Evolutionary conservation across 35 echinoderm and acorn worm species (phyloP).

Genomic region (Eucidaris tribuloides): DNA sequence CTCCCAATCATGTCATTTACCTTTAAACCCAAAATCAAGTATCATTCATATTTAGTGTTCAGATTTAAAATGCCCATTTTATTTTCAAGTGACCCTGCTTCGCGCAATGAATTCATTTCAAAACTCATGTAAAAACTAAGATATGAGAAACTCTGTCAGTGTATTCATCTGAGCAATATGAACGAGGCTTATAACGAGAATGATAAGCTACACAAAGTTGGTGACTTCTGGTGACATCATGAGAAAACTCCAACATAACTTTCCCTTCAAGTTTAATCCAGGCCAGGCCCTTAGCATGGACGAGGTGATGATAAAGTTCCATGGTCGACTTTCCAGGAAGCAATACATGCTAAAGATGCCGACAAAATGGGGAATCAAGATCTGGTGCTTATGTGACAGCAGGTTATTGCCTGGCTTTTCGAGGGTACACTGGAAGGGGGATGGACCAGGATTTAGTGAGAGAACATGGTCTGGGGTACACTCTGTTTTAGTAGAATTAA

Average conservation of each 20-base stretch:
- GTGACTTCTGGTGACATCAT: background rate
- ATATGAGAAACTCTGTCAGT: constrained; percentile 38
- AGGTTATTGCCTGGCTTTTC: background rate
- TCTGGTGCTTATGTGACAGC: constrained; percentile 22
- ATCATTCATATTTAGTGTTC: too few species aligned
- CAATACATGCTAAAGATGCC: background rate
- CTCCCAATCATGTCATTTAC: too few species aligned
- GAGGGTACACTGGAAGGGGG: constrained; percentile 23
- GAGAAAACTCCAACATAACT: constrained; percentile 10
- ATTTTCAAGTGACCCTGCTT: background rate
- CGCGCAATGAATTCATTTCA: background rate
- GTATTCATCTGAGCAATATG: background rate
- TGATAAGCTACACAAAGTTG: constrained; percentile 22
- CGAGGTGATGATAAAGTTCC: constrained; percentile 7
- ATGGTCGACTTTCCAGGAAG: background rate
- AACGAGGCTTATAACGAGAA: background rate
- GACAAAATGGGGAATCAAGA: background rate
- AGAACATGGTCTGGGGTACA: background rate
- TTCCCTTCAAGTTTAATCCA: background rate
- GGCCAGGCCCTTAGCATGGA: constrained; percentile 1
- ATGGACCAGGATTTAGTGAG: background rate
- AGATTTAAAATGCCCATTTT: too few species aligned
- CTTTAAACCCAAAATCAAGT: too few species aligned
- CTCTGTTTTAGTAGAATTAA: too few species aligned
- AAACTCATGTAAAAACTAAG: constrained; percentile 3